These are phyloP conservation scores for Empis livida DNA, from an alignment of 2,888 invertebrate species.

Conservation along the genomic window DNA sequence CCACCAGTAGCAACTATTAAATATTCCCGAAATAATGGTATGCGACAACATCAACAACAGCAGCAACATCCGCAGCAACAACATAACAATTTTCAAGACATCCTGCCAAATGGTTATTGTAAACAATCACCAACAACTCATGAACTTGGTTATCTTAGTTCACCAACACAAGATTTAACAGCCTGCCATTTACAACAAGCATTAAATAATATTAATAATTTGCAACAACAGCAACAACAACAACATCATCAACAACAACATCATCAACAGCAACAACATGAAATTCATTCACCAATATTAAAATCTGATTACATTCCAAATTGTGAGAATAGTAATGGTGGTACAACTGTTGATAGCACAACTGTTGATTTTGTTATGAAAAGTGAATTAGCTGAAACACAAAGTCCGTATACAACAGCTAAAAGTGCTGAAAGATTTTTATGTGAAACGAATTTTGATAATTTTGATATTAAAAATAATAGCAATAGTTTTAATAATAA, in stretches of 20 bases:
- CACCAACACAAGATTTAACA: conserved; percentile 27
- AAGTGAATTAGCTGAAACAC: conserved; percentile 32
- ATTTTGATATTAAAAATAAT: conserved; percentile 28
- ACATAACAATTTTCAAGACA: conserved; percentile 11
- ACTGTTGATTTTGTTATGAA: conserved; percentile 32
- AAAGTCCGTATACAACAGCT: conserved; percentile 34
- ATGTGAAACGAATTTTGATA: conserved; percentile 30
- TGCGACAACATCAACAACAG: conserved; percentile 18
- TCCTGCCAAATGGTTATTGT: conserved; percentile 32
- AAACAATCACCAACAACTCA: conserved; percentile 33
- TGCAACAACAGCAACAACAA: conserved; percentile 14
- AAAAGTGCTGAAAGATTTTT: conserved; percentile 35
- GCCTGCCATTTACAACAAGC: conserved; percentile 16
- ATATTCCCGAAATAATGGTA: conserved; percentile 24
- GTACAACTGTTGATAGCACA: conserved; percentile 16
- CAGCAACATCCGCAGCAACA: conserved; percentile 16
- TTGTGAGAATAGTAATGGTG: conserved; percentile 13
- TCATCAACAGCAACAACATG: conserved; percentile 11
- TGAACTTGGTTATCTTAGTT: conserved; percentile 30
- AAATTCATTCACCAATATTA: conserved; percentile 6
- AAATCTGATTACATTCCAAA: conserved; percentile 4
- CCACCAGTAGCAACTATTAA: conserved; percentile 35
- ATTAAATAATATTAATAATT: conserved; percentile 8
- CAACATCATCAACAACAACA: conserved; percentile 11
- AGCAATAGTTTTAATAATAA: conserved; percentile 16